Conservation (phyloP, 2,888 invertebrate species). For the Cerceris rybyensis region DNA sequence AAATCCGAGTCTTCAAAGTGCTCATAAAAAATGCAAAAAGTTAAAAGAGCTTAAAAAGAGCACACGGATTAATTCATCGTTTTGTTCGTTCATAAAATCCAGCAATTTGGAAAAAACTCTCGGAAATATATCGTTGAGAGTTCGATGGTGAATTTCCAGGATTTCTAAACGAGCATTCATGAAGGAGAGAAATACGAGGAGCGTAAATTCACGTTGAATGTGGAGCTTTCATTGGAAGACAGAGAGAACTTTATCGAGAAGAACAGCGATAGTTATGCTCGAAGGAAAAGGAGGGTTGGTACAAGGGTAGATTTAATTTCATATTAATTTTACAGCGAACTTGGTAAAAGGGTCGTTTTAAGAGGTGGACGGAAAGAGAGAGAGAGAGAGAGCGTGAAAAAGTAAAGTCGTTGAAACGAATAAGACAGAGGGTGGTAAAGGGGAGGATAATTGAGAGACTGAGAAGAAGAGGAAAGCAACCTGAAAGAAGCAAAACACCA, state of each 20-base stretch:
- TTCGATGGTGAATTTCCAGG: no score
- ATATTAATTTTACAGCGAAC: slow-evolving; percentile 13
- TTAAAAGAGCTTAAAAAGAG: no score
- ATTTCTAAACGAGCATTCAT: no score
- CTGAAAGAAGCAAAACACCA: no score
- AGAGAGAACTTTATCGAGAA: background rate
- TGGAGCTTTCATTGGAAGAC: background rate
- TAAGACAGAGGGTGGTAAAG: background rate
- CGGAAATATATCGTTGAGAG: no score
- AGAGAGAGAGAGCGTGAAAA: background rate
- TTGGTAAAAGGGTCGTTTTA: background rate
- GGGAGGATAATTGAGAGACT: background rate
- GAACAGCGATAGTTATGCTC: background rate
- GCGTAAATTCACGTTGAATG: no score
- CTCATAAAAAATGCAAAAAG: no score
- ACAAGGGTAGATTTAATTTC: slow-evolving; percentile 27
- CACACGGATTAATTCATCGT: no score
- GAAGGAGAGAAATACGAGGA: no score
- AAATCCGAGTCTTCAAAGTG: no score
- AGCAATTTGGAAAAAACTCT: no score
- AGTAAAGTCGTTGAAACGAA: background rate
- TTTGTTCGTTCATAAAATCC: no score
- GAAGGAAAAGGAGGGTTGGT: background rate
- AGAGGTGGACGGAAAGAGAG: background rate
- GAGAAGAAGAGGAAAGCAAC: background rate